A percentile compares a stretch with the other conserved stretches of the same genome.
Conservation (phyloP, 2,113 vertebrate species). For the Salvator merianae region DNA sequence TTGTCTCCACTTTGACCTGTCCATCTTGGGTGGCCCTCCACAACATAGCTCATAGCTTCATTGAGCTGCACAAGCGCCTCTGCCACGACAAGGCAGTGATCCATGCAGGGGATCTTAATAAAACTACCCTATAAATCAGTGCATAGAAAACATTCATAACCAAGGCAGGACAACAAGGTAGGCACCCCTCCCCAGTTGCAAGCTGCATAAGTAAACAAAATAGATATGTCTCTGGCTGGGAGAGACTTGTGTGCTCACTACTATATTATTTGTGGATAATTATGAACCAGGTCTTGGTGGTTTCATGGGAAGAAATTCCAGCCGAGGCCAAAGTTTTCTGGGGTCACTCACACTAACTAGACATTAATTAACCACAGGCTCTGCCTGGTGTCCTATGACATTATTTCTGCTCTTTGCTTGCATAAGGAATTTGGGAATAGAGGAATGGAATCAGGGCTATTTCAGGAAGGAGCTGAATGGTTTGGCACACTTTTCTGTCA, state of each 20-base stretch:
- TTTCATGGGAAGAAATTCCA: constrained; percentile 35
- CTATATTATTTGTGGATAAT: constrained; percentile 29
- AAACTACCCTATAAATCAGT: too few relatives aligned
- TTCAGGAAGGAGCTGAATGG: constrained; percentile 20
- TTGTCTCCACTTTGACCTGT: too few relatives aligned
- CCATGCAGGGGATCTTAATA: too few relatives aligned
- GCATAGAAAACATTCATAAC: not conserved
- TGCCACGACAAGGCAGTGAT: too few relatives aligned
- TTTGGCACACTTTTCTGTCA: constrained; percentile 11
- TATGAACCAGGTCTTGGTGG: not conserved
- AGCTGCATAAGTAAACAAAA: not conserved
- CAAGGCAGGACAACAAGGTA: constrained; percentile 1
- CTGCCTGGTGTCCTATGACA: constrained; percentile 8
- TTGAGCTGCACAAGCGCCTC: too few relatives aligned
- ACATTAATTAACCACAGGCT: constrained; percentile 26
- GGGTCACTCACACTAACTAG: constrained; percentile 6
- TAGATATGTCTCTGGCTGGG: constrained; percentile 2
- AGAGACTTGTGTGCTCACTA: not conserved
- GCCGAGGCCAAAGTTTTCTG: constrained; percentile 5
- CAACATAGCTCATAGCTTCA: too few relatives aligned
- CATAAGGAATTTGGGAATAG: constrained; percentile 5
- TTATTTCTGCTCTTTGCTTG: constrained; percentile 34
- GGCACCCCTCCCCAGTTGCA: not conserved
- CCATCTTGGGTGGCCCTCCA: too few relatives aligned
- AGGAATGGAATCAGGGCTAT: constrained; percentile 13